These are phyloP conservation scores for Dryobotodes eremita DNA, from an alignment of 2,888 invertebrate genomes.

Conservation along the genomic window DNA sequence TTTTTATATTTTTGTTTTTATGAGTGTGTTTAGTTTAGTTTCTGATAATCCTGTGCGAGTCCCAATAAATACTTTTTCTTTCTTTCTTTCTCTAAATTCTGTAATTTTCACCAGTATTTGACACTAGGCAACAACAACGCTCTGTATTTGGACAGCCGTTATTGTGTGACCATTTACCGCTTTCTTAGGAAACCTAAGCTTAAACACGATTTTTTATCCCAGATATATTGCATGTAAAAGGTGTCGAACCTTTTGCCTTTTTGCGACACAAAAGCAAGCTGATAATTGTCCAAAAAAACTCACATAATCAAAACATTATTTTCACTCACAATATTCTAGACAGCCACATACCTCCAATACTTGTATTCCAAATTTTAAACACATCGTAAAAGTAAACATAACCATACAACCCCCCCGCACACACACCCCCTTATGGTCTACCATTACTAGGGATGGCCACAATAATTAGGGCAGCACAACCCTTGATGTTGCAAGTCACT, in stretches of 20 bases:
- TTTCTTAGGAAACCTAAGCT: not conserved
- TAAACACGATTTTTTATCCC: not conserved
- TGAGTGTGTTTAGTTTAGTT: too few relatives aligned
- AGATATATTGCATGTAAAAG: not conserved
- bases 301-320: not conserved
- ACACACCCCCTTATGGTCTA: slow-evolving; percentile 15
- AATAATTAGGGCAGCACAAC: slow-evolving; percentile 53
- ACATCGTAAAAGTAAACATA: slow-evolving; percentile 49
- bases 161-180: not conserved
- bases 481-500: slow-evolving; percentile 55
- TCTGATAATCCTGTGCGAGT: too few relatives aligned
- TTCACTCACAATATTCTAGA: not conserved
- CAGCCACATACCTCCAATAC: slow-evolving; percentile 1
- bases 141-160: not conserved
- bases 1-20: too few relatives aligned
- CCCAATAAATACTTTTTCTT: too few relatives aligned
- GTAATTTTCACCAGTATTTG: too few relatives aligned
- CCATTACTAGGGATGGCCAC: slow-evolving; percentile 52
- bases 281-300: not conserved
- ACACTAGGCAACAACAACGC: too few relatives aligned
- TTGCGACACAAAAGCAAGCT: not conserved
- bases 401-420: not conserved
- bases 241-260: not conserved
- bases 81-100: too few relatives aligned
- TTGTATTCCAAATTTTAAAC: slow-evolving; percentile 42